Base-by-base conservation (phyloP, 2,113 vertebrate genomes). In the Cephalopholis sonnerati region DNA sequence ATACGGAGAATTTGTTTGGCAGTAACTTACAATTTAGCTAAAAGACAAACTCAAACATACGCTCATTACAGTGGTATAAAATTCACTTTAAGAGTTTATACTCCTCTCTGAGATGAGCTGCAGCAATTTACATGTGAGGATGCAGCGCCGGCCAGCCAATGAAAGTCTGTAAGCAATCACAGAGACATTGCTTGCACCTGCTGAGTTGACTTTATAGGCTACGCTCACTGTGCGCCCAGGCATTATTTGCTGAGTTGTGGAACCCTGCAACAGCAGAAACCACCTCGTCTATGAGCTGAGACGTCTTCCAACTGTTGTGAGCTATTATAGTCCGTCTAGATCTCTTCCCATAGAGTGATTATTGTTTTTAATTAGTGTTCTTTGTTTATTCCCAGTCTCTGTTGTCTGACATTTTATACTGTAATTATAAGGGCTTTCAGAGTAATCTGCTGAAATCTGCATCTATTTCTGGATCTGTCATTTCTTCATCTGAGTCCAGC, bases 171-270 rank as follows among this genome's bases (percentile, higher is more conserved):
- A 32, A 61, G 22, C 74, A 85, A 39, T 75, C 64, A 77, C 67
- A 51, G 57, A 82, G 17, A 24, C 66, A 48, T 55, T 59, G 61
- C 69, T 59, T 44, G 36, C 59, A 79, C 65, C 59, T 84, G 73
- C 72, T 81, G 81, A 85, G 62, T 83, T 80, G 75, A 78, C 80
- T 87, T 77, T 82, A 82, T 36, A 59, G 17, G 77, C 39, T 68
- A n/a, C 57, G 81, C 32, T 54, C 66, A 57, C 41, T 44, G 25
- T 50, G 0, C 16, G 13, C 63, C 66, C 41, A 24, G 46, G 29
- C 66, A 36, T 7, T 46, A 76, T 83, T 83, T 83, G 75, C 54
- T 89, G 81, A 89, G 48, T 67, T 76, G 77, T 32, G 44, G 8
- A 81, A 81, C 24, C 24, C 70, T 73, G 41, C 55, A 29, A 17